Percentiles rank a stretch among this genome's conserved stretches.
Evolutionary conservation across 2,797 vertebrate genomes (phyloP).

Genomic region (Passerculus sandwichensis): DNA sequence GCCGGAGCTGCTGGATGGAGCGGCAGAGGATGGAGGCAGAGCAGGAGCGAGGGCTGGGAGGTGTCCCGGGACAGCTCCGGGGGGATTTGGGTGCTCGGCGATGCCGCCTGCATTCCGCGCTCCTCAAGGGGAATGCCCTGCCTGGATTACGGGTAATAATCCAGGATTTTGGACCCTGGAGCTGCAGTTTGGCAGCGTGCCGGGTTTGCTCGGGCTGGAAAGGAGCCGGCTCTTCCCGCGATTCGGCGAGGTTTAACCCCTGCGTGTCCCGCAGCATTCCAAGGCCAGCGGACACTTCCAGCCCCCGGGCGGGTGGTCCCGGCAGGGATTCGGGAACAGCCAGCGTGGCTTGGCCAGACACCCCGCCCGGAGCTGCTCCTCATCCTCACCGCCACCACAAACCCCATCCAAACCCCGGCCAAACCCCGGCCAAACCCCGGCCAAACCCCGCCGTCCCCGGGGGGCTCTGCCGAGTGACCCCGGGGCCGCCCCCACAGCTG

Average conservation of each 20-base stretch:
- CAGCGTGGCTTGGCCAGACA: neutral
- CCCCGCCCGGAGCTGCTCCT: neutral
- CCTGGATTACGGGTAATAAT: neutral
- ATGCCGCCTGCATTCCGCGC: fast-evolving
- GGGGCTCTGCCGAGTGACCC: neutral
- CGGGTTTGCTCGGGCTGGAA: neutral
- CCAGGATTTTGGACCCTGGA: neutral
- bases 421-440: neutral
- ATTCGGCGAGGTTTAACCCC: neutral
- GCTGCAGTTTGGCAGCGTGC: neutral
- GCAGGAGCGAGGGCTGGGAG: neutral
- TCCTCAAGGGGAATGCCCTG: fast-evolving
- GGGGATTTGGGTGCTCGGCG: neutral
- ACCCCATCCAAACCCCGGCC: neutral
- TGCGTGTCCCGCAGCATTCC: neutral
- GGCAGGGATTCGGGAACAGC: fast-evolving
- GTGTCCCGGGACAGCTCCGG: neutral
- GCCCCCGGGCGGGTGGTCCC: neutral
- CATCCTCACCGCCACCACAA: neutral
- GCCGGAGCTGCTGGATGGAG: neutral
- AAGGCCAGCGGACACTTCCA: fast-evolving
- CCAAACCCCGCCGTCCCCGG: neutral
- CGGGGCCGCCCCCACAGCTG: neutral
- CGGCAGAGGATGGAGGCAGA: neutral
- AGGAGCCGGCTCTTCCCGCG: neutral